A percentile compares a stretch with the other conserved stretches of the same genome.
phyloP scores from a whole-genome alignment of 2,797 vertebrate species.

The Rallus crepitans region DNA sequence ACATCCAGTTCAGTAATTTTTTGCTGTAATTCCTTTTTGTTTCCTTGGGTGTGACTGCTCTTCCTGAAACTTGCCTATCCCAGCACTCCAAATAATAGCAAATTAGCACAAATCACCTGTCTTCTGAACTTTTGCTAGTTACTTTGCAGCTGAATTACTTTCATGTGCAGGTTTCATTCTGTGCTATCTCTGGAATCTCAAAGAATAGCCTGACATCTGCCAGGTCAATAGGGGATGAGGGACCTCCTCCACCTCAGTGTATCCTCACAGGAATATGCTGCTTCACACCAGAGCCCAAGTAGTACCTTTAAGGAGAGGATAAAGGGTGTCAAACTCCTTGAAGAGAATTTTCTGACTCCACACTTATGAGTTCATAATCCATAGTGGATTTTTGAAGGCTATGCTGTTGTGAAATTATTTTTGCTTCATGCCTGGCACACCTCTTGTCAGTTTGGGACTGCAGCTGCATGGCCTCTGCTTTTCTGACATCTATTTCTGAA shows the following conservation, averaged over 20 bases:
- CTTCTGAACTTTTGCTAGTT: background rate
- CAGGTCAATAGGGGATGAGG: background rate
- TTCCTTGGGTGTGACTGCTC: background rate
- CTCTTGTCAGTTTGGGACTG: background rate
- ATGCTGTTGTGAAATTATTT: background rate
- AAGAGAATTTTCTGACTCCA: background rate
- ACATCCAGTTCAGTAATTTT: background rate
- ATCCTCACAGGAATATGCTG: background rate
- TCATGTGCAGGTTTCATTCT: background rate
- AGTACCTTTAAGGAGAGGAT: background rate
- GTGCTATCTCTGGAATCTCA: background rate
- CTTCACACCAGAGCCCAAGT: background rate
- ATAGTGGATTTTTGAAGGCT: background rate
- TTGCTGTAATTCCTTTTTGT: background rate
- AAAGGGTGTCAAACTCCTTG: background rate
- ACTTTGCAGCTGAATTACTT: background rate
- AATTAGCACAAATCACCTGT: background rate
- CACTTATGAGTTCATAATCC: background rate
- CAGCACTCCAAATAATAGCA: accelerated
- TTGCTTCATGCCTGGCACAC: background rate
- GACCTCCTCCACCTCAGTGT: background rate
- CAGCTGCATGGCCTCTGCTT: background rate
- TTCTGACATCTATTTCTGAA: background rate
- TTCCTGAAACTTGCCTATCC: background rate
- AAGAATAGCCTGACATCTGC: background rate